These are phyloP conservation scores for Chloroclystis v-ata DNA, from an alignment of 2,888 invertebrate genomes.

Conservation along the genomic window DNA sequence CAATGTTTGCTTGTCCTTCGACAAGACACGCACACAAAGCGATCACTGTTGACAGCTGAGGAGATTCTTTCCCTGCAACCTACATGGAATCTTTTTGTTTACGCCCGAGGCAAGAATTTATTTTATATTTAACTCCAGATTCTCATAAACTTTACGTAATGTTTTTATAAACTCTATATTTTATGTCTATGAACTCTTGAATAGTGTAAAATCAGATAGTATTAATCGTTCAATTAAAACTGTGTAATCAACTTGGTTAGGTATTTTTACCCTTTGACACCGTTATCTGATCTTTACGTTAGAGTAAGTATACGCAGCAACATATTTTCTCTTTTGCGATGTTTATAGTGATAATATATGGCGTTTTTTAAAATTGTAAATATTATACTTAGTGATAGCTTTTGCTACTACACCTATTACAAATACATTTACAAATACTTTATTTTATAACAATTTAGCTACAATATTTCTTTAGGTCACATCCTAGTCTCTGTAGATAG, in stretches of 20 bases:
- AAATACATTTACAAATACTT: too few species aligned
- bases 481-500: too few species aligned
- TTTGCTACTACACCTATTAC: too few species aligned
- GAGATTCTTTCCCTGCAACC: slow-evolving; percentile 18
- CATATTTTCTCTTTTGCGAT: neutral
- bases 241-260: slow-evolving; percentile 3
- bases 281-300: slow-evolving; percentile 12
- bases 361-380: too few species aligned
- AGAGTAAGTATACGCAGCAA: neutral
- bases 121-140: slow-evolving; percentile 6
- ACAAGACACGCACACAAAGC: slow-evolving; percentile 52
- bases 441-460: too few species aligned
- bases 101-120: slow-evolving; percentile 15
- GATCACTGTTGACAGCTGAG: slow-evolving; percentile 62
- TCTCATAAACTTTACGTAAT: neutral
- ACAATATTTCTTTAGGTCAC: too few species aligned
- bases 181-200: neutral
- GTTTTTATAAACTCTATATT: too few species aligned
- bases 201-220: slow-evolving; percentile 3
- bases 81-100: slow-evolving; percentile 25
- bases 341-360: too few species aligned
- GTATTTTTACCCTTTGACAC: slow-evolving; percentile 15
- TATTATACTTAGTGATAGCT: too few species aligned
- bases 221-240: slow-evolving; percentile 15
- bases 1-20: slow-evolving; percentile 70